Evolutionary conservation across 2,888 invertebrate species (phyloP).

Genomic region (Baccha elongata): DNA sequence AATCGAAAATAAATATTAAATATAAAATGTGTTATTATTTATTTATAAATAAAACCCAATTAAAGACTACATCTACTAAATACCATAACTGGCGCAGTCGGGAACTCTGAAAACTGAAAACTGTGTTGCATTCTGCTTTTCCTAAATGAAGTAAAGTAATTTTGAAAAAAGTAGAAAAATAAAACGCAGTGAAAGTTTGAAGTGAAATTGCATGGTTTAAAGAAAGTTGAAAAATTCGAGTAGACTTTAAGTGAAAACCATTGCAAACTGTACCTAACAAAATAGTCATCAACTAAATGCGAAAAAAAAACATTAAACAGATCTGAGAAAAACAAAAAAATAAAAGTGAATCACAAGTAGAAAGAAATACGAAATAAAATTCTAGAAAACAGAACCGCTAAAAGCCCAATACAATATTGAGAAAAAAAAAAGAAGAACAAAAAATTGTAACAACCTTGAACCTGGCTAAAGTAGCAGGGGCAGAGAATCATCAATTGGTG

Average conservation of each 20-base stretch:
- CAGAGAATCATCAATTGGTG: slow-evolving; percentile 1
- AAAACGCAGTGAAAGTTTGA: no score
- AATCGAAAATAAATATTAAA: no score
- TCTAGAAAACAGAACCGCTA: no score
- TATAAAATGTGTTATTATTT: no score
- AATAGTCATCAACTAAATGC: not conserved
- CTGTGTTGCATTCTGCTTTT: no score
- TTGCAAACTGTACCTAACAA: not conserved
- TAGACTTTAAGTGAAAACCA: not conserved
- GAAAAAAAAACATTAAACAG: not conserved
- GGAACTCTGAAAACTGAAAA: no score
- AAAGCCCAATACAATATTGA: not conserved
- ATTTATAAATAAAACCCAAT: no score
- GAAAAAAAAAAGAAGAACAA: not conserved
- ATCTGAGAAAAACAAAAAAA: not conserved
- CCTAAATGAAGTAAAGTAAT: no score
- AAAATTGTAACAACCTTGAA: not conserved
- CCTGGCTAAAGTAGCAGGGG: not conserved
- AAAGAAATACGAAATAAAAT: not conserved
- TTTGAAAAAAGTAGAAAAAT: no score
- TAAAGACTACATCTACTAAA: no score
- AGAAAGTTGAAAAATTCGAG: not conserved
- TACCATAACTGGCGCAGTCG: no score
- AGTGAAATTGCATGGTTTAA: slow-evolving; percentile 12
- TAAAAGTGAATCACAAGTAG: not conserved